phyloP scores from a whole-genome alignment of 2,113 vertebrate genomes.

The Lycocorax pyrrhopterus region DNA sequence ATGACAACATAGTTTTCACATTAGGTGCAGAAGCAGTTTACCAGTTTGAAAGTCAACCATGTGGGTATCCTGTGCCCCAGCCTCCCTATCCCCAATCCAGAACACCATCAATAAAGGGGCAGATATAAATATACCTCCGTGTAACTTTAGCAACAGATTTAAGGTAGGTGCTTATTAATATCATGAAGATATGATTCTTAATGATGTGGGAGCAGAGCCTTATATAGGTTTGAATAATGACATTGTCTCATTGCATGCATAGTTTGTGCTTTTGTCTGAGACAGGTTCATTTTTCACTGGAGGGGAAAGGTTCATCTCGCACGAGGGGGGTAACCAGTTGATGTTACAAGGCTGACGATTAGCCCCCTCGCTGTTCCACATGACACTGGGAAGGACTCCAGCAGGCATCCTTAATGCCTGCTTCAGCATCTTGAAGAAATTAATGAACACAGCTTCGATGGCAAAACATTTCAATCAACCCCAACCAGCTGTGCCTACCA shows the following conservation, averaged over 20 bases:
- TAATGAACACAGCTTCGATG: constrained; percentile 82
- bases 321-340: constrained; percentile 84
- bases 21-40: background rate
- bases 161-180: constrained; percentile 79
- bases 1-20: background rate
- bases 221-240: constrained; percentile 81
- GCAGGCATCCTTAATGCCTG: constrained; percentile 83
- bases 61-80: background rate
- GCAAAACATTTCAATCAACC: constrained; percentile 86
- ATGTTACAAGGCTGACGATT: constrained; percentile 86
- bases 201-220: constrained; percentile 78
- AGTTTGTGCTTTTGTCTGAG: constrained; percentile 80
- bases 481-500: constrained; percentile 79
- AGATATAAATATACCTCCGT: constrained; percentile 68
- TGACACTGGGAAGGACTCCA: constrained; percentile 84
- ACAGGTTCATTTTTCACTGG: constrained; percentile 84
- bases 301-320: constrained; percentile 85
- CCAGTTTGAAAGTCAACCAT: constrained; percentile 42
- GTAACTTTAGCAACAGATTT: constrained; percentile 57
- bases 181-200: constrained; percentile 79
- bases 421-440: constrained; percentile 85
- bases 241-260: constrained; percentile 78
- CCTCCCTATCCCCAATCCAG: constrained; percentile 33
- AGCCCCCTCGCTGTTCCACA: constrained; percentile 83
- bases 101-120: constrained; percentile 50